Conservation (phyloP, 2,113 vertebrate genomes). For the Telmatochromis brachygnathus region DNA sequence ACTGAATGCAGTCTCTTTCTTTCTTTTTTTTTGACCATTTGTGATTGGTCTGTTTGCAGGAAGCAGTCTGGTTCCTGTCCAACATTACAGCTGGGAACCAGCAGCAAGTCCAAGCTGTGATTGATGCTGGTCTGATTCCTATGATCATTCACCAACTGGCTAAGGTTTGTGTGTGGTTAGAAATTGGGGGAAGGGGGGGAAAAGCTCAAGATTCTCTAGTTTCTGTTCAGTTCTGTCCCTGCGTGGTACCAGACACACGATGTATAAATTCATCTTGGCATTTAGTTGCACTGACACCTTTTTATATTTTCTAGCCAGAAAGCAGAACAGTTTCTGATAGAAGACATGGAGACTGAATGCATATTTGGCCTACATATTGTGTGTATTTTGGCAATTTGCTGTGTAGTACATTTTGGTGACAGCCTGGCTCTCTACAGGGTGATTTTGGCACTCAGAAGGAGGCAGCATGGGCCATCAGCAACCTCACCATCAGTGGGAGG, state of each 20-base stretch:
- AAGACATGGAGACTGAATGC: not conserved
- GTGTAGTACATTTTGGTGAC: slow-evolving; percentile 22
- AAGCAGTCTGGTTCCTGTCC: slow-evolving; percentile 99
- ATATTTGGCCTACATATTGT: not conserved
- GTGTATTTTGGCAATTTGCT: not conserved
- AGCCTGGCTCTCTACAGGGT: slow-evolving; percentile 77
- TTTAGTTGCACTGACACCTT: not conserved
- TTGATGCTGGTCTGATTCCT: slow-evolving; percentile 95
- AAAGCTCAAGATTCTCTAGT: not conserved
- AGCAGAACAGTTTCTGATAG: not conserved
- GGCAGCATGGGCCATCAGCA: slow-evolving; percentile 99
- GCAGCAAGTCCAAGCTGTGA: slow-evolving; percentile 98
- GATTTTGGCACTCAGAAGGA: slow-evolving; percentile 99
- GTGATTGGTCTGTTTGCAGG: slow-evolving; percentile 69
- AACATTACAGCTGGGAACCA: slow-evolving; percentile 99
- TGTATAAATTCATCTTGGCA: not conserved
- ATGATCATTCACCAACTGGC: slow-evolving; percentile 99
- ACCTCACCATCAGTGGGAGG: slow-evolving; percentile 98
- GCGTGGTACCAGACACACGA: not conserved
- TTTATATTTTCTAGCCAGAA: not conserved
- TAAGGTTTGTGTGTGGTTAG: slow-evolving; percentile 74
- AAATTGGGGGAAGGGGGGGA: not conserved
- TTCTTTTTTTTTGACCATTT: not conserved
- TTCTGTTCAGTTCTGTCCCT: not conserved
- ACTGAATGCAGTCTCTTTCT: not conserved